Conservation (phyloP, 2,797 vertebrate genomes). For the Acanthurus tractus region DNA sequence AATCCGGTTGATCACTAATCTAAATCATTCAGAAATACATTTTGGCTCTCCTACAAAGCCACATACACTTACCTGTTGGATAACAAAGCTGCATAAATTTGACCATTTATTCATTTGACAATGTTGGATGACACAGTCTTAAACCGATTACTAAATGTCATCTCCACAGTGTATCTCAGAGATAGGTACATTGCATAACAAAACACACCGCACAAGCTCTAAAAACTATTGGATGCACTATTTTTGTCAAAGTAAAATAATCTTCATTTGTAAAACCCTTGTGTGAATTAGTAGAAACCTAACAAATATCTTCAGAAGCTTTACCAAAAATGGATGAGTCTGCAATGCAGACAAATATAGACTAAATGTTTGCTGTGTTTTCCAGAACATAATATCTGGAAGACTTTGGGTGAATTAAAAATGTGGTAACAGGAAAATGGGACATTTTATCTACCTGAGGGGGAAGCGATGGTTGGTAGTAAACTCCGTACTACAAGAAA, state of each 20-base stretch:
- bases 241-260: background rate
- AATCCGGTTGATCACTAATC: constrained; percentile 22
- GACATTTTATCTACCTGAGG: constrained; percentile 84
- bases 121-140: background rate
- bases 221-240: background rate
- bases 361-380: constrained; percentile 9
- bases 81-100: constrained; percentile 27
- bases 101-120: constrained; percentile 12
- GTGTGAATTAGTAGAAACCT: constrained; percentile 7
- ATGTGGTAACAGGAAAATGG: constrained; percentile 62
- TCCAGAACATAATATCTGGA: constrained; percentile 29
- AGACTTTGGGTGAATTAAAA: constrained; percentile 34
- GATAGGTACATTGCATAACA: background rate
- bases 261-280: background rate
- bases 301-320: constrained; percentile 4
- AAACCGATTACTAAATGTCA: background rate
- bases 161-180: background rate
- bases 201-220: background rate
- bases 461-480: constrained; percentile 83
- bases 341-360: background rate
- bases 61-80: constrained; percentile 59
- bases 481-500: constrained; percentile 86
- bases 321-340: constrained; percentile 3
- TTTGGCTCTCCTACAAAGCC: constrained; percentile 22
- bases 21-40: constrained; percentile 16